These are phyloP conservation scores for Zygogramma bicolorata DNA, from an alignment of 2,888 invertebrate species.

Conservation along the genomic window DNA sequence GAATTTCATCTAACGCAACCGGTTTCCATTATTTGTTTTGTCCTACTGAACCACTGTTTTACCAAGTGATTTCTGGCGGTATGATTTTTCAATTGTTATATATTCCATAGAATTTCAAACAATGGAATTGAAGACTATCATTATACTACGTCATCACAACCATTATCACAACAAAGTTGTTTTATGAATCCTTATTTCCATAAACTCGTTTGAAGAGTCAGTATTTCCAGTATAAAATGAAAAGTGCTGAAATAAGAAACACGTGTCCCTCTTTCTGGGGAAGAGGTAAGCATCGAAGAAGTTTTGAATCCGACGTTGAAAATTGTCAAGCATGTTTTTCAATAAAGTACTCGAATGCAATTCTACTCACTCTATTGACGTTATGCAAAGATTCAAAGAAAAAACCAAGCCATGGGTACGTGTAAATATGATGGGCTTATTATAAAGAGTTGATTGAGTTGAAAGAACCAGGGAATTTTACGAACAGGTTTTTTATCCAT, in stretches of 20 bases:
- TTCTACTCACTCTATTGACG: not conserved
- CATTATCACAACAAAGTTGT: not conserved
- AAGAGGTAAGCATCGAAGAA: too few relatives aligned
- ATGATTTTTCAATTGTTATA: not conserved
- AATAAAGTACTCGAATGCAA: not conserved
- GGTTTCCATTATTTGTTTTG: not conserved
- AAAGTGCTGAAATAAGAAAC: too few relatives aligned
- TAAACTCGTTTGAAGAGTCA: too few relatives aligned
- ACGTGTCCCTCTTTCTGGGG: too few relatives aligned
- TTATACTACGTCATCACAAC: not conserved
- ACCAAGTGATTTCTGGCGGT: not conserved
- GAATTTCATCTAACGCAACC: not conserved
- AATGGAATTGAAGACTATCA: not conserved
- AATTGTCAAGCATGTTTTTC: too few relatives aligned
- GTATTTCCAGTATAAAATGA: too few relatives aligned
- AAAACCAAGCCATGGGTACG: constrained; percentile 17
- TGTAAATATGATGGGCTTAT: constrained; percentile 5
- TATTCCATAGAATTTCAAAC: not conserved
- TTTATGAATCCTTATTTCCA: not conserved
- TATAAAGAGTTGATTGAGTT: not conserved
- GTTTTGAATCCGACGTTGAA: too few relatives aligned
- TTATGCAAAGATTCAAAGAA: constrained; percentile 2
- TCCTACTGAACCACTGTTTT: not conserved
- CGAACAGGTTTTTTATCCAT: not conserved
- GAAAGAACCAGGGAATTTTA: not conserved